These are phyloP conservation scores for Salpingus planirostris DNA, from an alignment of 2,888 invertebrate species.

Conservation along the genomic window DNA sequence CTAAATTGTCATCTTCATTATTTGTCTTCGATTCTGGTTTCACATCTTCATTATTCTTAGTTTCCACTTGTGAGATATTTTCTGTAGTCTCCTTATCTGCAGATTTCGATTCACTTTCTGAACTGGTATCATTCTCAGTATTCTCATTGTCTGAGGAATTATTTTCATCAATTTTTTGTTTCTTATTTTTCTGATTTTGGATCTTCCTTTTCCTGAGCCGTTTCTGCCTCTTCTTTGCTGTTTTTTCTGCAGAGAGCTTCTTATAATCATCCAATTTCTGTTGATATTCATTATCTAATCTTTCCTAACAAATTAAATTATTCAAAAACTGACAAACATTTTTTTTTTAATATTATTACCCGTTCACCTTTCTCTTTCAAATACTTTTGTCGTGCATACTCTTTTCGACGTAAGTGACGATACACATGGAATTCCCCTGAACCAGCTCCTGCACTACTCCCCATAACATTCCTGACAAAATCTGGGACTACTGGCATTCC, in stretches of 20 bases:
- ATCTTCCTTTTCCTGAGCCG: constrained; percentile 68
- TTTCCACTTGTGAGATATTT: not conserved
- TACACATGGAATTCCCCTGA: constrained; percentile 99
- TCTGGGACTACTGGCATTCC: constrained; percentile 71
- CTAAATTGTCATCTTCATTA: constrained; percentile 24
- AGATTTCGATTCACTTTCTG: not conserved
- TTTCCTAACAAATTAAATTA: constrained; percentile 50
- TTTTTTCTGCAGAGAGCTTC: constrained; percentile 63
- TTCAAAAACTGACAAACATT: constrained; percentile 2
- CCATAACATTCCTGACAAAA: constrained; percentile 98
- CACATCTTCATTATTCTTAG: constrained; percentile 3
- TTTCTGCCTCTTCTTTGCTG: constrained; percentile 88
- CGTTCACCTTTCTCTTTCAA: constrained; percentile 82
- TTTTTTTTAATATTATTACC: constrained; percentile 41
- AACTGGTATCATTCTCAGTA: not conserved
- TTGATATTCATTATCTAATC: constrained; percentile 74
- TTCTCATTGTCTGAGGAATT: not conserved
- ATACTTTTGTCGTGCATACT: constrained; percentile 91
- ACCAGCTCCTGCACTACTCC: constrained; percentile 99
- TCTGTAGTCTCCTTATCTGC: not conserved
- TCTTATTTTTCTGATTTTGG: constrained; percentile 30
- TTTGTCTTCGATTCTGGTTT: constrained; percentile 26
- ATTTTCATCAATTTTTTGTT: constrained; percentile 26
- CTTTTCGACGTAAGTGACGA: constrained; percentile 87
- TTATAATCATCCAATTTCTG: constrained; percentile 69